Base-by-base conservation (phyloP, 2,797 vertebrate species). In the Galagoides demidoff region DNA sequence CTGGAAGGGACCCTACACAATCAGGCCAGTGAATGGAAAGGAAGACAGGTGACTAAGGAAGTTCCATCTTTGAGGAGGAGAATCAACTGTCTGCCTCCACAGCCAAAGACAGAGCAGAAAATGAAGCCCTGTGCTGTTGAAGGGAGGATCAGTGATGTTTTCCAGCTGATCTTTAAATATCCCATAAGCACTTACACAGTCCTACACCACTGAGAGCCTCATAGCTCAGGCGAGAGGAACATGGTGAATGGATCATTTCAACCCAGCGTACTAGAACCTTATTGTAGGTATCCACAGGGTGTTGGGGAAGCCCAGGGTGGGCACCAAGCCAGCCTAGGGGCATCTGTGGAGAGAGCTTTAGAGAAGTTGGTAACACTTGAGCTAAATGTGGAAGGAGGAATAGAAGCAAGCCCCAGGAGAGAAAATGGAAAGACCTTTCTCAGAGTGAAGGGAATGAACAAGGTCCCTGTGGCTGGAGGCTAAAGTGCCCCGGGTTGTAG, bases 221-320 rank as follows among this genome's bases (percentile, higher is more conserved):
- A 61, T 5, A 8, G 66, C 20, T n/a, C 29, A 27, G 68, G 17
- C n/a, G 45, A 84, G 57, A 52, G 29, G 73, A n/a, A 2, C 70
- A 17, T 2, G 45, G 39, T 27, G 10, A 45, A 37, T 9, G 66
- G 52, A 31, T 52, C 16, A 1, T 64, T 19, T 52, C 49, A 17
- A 19, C 20, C 43, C 12, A 17, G 7, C 0, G 4, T 37, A 9
- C 31, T n/a, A 70, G 52, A 70, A 5, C 63, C 27, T 4, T 0
- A 8, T 29, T 10, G 39, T 7, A 0, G 31, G 7, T 1, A 1
- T 55, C 49, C 25, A 7, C 2, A 1, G 49, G 61, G 10, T 22
- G 10, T 13, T 0, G 2, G 27, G 57, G 34, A 20, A 7, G 20
- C 61, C 0, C 1, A 85, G 74, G 68, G 10, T 14, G 22, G 57